phyloP scores from a whole-genome alignment of 2,113 vertebrate genomes.

The Otus sunia region DNA sequence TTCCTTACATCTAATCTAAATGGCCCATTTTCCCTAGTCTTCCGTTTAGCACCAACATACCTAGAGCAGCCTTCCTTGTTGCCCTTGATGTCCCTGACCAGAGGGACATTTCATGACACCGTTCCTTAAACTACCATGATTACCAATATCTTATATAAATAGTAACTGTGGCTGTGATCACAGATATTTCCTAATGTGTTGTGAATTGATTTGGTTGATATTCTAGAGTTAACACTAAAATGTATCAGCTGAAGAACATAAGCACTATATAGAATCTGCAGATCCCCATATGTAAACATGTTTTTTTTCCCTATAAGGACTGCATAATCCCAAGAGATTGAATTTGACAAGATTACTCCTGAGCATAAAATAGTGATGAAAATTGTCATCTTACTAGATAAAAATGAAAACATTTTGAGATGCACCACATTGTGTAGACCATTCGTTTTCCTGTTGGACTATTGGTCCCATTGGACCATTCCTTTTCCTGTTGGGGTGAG shows the following conservation, averaged over 20 bases:
- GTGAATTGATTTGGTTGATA: not conserved
- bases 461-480: not conserved
- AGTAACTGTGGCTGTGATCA: not conserved
- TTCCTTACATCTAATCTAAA: too few species aligned
- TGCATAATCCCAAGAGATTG: not conserved
- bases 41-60: too few species aligned
- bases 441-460: not conserved
- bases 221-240: not conserved
- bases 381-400: not conserved
- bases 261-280: not conserved
- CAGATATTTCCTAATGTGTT: not conserved
- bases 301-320: not conserved
- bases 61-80: too few species aligned
- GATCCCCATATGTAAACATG: not conserved
- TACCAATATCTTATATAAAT: not conserved
- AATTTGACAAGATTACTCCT: not conserved
- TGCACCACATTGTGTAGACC: not conserved
- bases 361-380: not conserved
- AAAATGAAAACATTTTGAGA: not conserved
- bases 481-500: not conserved
- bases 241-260: not conserved
- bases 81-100: too few species aligned
- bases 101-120: not conserved
- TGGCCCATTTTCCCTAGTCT: too few species aligned
- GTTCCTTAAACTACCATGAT: not conserved